A percentile compares a stretch with the other conserved stretches of the same genome.
phyloP scores from a whole-genome alignment of 2,888 invertebrate species.

The Spilosoma lubricipeda region DNA sequence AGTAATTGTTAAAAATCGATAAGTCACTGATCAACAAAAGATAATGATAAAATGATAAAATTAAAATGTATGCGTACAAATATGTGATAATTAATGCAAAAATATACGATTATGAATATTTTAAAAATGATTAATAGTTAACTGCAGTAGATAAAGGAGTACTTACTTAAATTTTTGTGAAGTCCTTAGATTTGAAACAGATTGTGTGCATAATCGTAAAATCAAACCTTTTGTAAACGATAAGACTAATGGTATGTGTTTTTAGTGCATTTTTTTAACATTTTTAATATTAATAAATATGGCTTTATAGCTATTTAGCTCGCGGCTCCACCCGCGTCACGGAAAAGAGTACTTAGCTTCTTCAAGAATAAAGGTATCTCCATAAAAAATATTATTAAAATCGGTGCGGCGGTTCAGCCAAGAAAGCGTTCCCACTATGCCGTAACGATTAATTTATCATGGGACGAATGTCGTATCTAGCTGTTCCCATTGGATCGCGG shows the following conservation, averaged over 20 bases:
- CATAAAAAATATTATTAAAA: no score
- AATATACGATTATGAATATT: background rate
- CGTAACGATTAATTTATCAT: no score
- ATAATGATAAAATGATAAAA: background rate
- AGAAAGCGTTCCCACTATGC: no score
- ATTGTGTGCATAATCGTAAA: background rate
- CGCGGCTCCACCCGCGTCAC: no score
- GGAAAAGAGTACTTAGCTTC: no score
- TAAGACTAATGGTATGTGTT: background rate
- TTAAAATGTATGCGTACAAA: background rate
- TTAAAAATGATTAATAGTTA: slow-evolving; percentile 1
- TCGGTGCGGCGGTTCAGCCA: no score
- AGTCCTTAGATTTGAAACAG: background rate
- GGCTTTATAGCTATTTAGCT: no score
- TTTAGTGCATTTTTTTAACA: no score
- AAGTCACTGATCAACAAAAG: background rate
- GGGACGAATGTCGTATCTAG: no score
- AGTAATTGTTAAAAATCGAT: background rate
- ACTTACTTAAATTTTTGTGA: background rate
- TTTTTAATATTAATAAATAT: no score
- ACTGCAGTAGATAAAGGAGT: background rate
- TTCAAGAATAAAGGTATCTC: no score
- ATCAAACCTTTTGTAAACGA: background rate
- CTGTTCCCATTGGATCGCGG: no score
- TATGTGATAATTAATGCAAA: slow-evolving; percentile 1